Conservation (phyloP, 2,888 invertebrate genomes). For the Abrostola tripartita region DNA sequence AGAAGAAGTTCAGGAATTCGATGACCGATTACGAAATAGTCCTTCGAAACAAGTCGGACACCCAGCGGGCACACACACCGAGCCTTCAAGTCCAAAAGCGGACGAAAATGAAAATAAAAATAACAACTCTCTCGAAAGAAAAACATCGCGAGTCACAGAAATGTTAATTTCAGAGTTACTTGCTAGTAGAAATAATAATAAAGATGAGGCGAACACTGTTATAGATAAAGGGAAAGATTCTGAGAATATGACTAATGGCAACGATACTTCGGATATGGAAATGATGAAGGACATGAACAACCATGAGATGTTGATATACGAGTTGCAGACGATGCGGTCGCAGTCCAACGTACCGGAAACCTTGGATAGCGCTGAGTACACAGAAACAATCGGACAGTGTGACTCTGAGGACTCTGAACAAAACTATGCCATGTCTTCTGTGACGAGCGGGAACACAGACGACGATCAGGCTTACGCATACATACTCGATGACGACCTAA, state of each 20-base stretch:
- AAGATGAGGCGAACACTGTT: slow-evolving; percentile 80
- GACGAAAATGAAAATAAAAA: slow-evolving; percentile 74
- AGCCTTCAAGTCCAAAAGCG: slow-evolving; percentile 61
- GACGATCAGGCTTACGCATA: slow-evolving; percentile 84
- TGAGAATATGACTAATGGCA: slow-evolving; percentile 69
- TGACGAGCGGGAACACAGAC: slow-evolving; percentile 77
- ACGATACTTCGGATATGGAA: slow-evolving; percentile 72
- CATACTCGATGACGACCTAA: slow-evolving; percentile 83
- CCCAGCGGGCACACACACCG: slow-evolving; percentile 59
- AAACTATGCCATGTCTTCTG: slow-evolving; percentile 79
- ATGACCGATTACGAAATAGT: slow-evolving; percentile 80
- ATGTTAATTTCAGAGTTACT: slow-evolving; percentile 87
- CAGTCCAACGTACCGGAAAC: slow-evolving; percentile 77
- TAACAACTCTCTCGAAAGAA: slow-evolving; percentile 82
- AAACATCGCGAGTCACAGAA: slow-evolving; percentile 85
- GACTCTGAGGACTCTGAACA: slow-evolving; percentile 82
- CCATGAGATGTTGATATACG: slow-evolving; percentile 92
- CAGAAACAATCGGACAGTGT: slow-evolving; percentile 72
- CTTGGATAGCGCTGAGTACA: slow-evolving; percentile 63
- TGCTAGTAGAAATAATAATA: slow-evolving; percentile 84
- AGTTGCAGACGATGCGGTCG: slow-evolving; percentile 90
- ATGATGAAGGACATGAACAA: slow-evolving; percentile 87
- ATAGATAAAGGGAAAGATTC: slow-evolving; percentile 84
- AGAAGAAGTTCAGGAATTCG: slow-evolving; percentile 81
- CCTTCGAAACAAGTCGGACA: slow-evolving; percentile 74